These are phyloP conservation scores for Drosophila melanogaster DNA, from an alignment of 1,140 invertebrate species.

Conservation along the genomic window Release_6_plus_ISO1_MT NT_037436.4:13182501-13183000, in stretches of 20 bases:
- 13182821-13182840: conserved; percentile 73
- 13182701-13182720: conserved; percentile 43
- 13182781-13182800: conserved; percentile 53
- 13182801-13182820: conserved; percentile 22
- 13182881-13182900: conserved; percentile 81
- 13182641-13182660: conserved; percentile 30
- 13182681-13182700: conserved; percentile 33
- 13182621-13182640: conserved; percentile 64
- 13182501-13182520: no score
- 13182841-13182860: conserved; percentile 80
- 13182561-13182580: background rate
- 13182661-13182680: conserved; percentile 54
- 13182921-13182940: conserved; percentile 33
- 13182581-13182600: no score
- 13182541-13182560: background rate
- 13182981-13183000: background rate
- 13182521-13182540: no score
- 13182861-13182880: conserved; percentile 79
- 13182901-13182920: conserved; percentile 45
- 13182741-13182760: conserved; percentile 68
- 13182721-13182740: conserved; percentile 56
- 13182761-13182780: conserved; percentile 71
- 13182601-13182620: background rate
- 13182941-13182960: conserved; percentile 56
- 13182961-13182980: conserved; percentile 19